phyloP scores from a whole-genome alignment of 1,140 invertebrate species.

The Solenopsis invicta region DNA sequence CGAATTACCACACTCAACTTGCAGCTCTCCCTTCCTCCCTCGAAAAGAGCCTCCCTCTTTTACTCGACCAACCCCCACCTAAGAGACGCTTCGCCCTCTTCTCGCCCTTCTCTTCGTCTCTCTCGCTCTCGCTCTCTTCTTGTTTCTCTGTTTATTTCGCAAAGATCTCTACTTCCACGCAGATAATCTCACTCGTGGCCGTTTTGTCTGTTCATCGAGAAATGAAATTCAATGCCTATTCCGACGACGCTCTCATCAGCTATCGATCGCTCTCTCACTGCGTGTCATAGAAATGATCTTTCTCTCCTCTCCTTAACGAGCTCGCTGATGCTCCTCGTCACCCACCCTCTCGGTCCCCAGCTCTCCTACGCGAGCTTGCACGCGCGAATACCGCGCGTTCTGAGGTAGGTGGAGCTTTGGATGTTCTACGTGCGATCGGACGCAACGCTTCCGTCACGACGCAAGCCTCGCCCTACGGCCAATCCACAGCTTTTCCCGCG shows the following conservation, averaged over 20 bases:
- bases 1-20: conserved; percentile 83
- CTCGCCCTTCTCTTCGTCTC: conserved; percentile 33
- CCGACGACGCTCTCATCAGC: neutral
- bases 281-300: conserved; percentile 24
- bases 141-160: neutral
- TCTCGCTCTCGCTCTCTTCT: conserved; percentile 1
- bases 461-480: conserved; percentile 84
- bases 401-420: conserved; percentile 83
- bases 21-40: conserved; percentile 62
- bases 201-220: neutral
- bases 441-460: conserved; percentile 71
- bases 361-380: conserved; percentile 37
- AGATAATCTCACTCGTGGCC: neutral
- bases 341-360: conserved; percentile 28
- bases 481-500: conserved; percentile 77
- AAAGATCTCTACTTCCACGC: neutral
- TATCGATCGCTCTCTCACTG: conserved; percentile 22
- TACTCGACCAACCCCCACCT: conserved; percentile 63
- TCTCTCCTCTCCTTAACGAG: conserved; percentile 42
- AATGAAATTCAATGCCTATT: neutral
- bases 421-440: conserved; percentile 67
- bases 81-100: conserved; percentile 39
- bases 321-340: conserved; percentile 15
- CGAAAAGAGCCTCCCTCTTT: conserved; percentile 71
- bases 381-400: conserved; percentile 65